Evolutionary conservation across 2,113 vertebrate genomes (phyloP).

Genomic region (Gnathonemus longibarbis): DNA sequence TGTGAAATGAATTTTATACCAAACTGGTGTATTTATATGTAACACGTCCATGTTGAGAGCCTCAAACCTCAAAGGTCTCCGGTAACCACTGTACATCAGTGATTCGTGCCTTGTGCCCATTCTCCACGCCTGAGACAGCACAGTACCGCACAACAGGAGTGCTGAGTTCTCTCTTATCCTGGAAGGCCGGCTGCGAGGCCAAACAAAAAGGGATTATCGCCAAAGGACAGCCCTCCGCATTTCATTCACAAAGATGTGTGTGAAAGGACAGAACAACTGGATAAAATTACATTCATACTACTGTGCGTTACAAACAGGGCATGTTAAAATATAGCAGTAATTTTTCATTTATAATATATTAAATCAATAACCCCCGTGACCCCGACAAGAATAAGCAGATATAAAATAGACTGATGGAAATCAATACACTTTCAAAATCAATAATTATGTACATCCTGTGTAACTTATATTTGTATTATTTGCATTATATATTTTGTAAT

Average conservation of each 20-base stretch:
- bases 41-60: background rate
- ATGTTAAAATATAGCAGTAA: background rate
- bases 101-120: slow-evolving; percentile 65
- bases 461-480: background rate
- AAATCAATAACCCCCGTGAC: background rate
- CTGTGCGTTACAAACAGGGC: background rate
- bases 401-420: background rate
- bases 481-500: background rate
- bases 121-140: slow-evolving; percentile 65
- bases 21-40: background rate
- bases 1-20: background rate
- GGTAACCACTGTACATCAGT: slow-evolving; percentile 84
- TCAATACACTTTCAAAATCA: background rate
- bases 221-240: background rate
- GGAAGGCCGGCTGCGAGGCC: slow-evolving; percentile 41
- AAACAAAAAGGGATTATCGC: slow-evolving; percentile 34
- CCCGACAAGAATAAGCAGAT: background rate
- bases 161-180: slow-evolving; percentile 42
- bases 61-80: slow-evolving; percentile 66
- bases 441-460: background rate
- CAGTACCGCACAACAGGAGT: slow-evolving; percentile 58
- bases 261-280: background rate
- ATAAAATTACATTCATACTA: background rate
- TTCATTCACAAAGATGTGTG: background rate
- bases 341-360: background rate